A percentile compares a stretch with the other conserved stretches of the same genome.
Evolutionary conservation across 2,113 vertebrate species (phyloP).

Genomic region (Lonchura striata): DNA sequence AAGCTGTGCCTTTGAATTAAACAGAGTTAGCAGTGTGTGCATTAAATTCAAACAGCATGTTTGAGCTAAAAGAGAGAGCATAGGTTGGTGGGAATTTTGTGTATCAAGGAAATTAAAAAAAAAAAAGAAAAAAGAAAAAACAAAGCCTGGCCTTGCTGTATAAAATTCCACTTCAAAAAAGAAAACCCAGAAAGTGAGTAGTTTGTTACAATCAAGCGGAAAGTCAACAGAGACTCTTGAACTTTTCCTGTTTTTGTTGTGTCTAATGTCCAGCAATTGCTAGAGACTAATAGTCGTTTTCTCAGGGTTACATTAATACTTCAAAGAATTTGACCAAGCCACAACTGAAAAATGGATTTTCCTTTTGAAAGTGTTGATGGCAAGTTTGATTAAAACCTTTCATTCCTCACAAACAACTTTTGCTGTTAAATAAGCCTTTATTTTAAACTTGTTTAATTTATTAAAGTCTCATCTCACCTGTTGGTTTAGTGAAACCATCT

Average conservation of each 20-base stretch:
- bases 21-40: neutral
- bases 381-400: constrained; percentile 40
- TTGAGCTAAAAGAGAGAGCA: neutral
- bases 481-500: neutral
- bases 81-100: constrained; percentile 32
- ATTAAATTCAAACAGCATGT: neutral
- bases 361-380: constrained; percentile 43
- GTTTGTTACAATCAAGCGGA: constrained; percentile 58
- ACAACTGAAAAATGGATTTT: constrained; percentile 52
- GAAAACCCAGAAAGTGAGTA: constrained; percentile 45
- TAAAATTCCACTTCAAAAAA: constrained; percentile 60
- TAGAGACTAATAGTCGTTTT: constrained; percentile 46
- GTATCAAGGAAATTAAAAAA: neutral
- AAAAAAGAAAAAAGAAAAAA: accelerated
- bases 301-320: constrained; percentile 58
- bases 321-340: constrained; percentile 43
- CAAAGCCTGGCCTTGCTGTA: neutral
- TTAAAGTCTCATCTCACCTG: neutral
- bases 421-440: neutral
- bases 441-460: neutral
- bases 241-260: constrained; percentile 69
- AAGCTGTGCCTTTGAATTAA: neutral
- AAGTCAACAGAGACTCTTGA: constrained; percentile 62
- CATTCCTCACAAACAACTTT: constrained; percentile 20
- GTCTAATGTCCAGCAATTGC: constrained; percentile 54